Evolutionary conservation across 2,113 vertebrate species (phyloP), one percentile per base, ranked within the genome.

Genomic region (Origma solitaria): DNA sequence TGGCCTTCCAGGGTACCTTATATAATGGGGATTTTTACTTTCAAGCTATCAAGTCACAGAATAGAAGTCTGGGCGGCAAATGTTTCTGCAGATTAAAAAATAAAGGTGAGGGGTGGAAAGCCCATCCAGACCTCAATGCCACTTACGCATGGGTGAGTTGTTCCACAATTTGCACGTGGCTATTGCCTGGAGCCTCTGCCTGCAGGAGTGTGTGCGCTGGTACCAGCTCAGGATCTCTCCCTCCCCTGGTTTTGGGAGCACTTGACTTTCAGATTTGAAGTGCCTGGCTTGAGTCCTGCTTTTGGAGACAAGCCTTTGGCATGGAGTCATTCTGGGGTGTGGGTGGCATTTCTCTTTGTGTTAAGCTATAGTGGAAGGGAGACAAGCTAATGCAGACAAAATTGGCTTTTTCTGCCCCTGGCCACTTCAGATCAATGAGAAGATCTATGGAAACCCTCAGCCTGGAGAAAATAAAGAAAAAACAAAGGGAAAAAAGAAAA

Each of bases 391-490:
- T 95, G 94, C 77, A 68, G 82, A 85, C 86, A 93, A 94, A 95
- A 94, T 94, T 96, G 94, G 82, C 76, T 93, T 96, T 96, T 95
- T 91, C 88, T 96, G 95, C 96, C 86, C 80, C 72, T 76, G 91
- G 95, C 92, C 81, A 69, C 69, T 95, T 92, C 86, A 71, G 92
- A 96, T 92, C 96, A 94, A 96, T 96, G 88, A 94, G 65, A 92
- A 96, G 94, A 96, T 96, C 94, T 97, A 96, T 97, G 86, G 86
- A 93, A 95, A 92, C 60, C n/a, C 77, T 96, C 83, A 76, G 69
- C 72, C 76, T 57, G 72, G 57, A 96, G 90, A 82, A 94, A 96
- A 95, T 61, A 88, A 92, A 97, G 80, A 42, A 88, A 92, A 96
- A 90, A 82, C 92, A 88, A 44, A 75, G 47, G 15, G 5, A 57